Evolutionary conservation across 1,140 invertebrate genomes (phyloP), one percentile per base, ranked within the genome.

Genomic region (Meteorus sp.): DNA sequence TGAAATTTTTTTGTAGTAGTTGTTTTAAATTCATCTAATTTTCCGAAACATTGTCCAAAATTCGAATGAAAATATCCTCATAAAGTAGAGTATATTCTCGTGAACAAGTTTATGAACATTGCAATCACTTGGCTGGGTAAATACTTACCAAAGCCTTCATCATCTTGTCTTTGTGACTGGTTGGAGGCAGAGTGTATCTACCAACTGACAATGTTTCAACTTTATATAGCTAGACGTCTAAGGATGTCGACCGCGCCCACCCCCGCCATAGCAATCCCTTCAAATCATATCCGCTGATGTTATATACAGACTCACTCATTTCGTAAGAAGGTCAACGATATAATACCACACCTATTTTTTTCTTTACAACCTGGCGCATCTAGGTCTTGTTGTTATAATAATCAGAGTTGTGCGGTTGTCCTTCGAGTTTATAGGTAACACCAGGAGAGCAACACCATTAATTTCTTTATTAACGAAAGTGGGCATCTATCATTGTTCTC

Each of bases 101-200:
- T 17, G 9, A 48, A 54, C 51, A 27, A 31, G 23, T 45, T 23
- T 31, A n/a, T n/a, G n/a, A n/a, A n/a, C n/a, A n/a, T n/a, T n/a
- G n/a, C n/a, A n/a, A n/a, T n/a, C n/a, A n/a, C n/a, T n/a, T n/a
- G n/a, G 20, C 41, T 61, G 33, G 58, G 68, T 63, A 62, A 45
- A 64, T 80, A 80, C 78, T 79, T 77, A 80, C 78, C 62, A 79
- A 68, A 68, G 65, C 70, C 66, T 79, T 80, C 78, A 80, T 80
- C 68, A 70, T 75, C 72, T 56, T 67, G 69, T 66, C 63, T n/a
- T n/a, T n/a, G n/a, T n/a, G n/a, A n/a, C n/a, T n/a, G n/a, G 68
- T 70, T 71, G 67, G 66, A 74, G 61, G 70, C 61, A 70, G 73
- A 79, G 69, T 78, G 76, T 75, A 67, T 64, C 65, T 63, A 62